Evolutionary conservation across 2,888 invertebrate genomes (phyloP).

Genomic region (Euplagia quadripunctaria): DNA sequence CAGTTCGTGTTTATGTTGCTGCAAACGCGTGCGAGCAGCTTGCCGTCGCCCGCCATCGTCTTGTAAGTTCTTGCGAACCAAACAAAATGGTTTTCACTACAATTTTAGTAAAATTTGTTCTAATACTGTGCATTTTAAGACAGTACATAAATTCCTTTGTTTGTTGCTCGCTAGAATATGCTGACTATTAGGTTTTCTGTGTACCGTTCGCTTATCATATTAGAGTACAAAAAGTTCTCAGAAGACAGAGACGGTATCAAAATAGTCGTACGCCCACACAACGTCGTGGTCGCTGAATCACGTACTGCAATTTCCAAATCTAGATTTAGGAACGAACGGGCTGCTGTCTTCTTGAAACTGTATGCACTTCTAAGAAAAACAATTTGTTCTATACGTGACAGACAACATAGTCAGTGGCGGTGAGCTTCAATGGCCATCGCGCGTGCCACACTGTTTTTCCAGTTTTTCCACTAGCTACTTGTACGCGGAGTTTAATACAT

Average conservation of each 20-base stretch:
- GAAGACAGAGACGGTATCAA: constrained; percentile 58
- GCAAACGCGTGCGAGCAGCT: constrained; percentile 68
- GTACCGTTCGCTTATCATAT: constrained; percentile 58
- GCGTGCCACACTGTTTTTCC: constrained; percentile 65
- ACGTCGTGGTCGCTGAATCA: constrained; percentile 60
- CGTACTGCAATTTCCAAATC: constrained; percentile 78
- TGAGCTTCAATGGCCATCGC: constrained; percentile 69
- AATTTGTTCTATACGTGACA: constrained; percentile 72
- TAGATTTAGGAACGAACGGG: constrained; percentile 75
- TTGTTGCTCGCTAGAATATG: constrained; percentile 38
- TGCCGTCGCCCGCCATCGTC: constrained; percentile 65
- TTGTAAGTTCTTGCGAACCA: constrained; percentile 70
- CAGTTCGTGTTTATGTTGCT: constrained; percentile 74
- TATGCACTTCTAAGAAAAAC: constrained; percentile 76
- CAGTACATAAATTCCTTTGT: constrained; percentile 33
- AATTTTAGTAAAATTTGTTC: constrained; percentile 58
- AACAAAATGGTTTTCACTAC: constrained; percentile 66
- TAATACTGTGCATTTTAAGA: constrained; percentile 51
- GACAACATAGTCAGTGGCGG: constrained; percentile 63
- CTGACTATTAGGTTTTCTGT: constrained; percentile 44
- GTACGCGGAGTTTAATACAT: not conserved
- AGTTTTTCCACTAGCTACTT: constrained; percentile 59
- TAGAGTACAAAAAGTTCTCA: constrained; percentile 56
- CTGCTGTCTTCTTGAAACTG: constrained; percentile 70
- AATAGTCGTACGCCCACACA: constrained; percentile 67